Conservation (phyloP, 2,797 vertebrate species). For the Cetoscarus ocellatus region DNA sequence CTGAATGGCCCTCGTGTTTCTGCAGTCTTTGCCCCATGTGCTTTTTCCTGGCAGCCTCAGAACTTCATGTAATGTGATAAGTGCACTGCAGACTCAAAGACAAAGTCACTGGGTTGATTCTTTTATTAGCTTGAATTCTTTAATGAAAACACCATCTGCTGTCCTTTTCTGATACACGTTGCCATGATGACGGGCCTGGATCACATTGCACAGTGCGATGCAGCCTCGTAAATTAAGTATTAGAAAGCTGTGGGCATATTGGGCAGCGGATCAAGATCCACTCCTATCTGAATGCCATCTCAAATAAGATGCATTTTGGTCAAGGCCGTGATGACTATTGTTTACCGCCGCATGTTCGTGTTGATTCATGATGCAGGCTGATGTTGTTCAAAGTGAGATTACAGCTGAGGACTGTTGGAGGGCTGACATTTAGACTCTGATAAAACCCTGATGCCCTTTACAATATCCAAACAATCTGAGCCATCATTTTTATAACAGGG, state of each 20-base stretch:
- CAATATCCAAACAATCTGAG: constrained; percentile 31
- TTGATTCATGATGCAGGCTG: constrained; percentile 34
- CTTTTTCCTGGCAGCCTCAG: constrained; percentile 33
- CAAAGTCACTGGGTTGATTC: constrained; percentile 66
- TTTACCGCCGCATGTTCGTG: constrained; percentile 14
- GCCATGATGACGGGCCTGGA: constrained; percentile 64
- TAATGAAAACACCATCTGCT: constrained; percentile 85
- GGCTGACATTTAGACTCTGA: constrained; percentile 47
- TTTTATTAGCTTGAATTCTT: constrained; percentile 72
- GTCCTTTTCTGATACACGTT: constrained; percentile 52
- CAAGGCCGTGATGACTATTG: constrained; percentile 13
- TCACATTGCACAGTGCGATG: constrained; percentile 63
- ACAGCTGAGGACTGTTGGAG: constrained; percentile 20
- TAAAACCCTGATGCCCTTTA: constrained; percentile 31
- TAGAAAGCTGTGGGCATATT: constrained; percentile 24
- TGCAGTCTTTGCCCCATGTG: constrained; percentile 1
- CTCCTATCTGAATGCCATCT: constrained; percentile 57
- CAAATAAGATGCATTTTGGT: constrained; percentile 44
- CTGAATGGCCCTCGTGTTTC: constrained; percentile 8
- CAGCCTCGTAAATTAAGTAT: constrained; percentile 58
- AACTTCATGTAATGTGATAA: constrained; percentile 72
- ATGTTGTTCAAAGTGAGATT: constrained; percentile 24
- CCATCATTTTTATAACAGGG: constrained; percentile 17
- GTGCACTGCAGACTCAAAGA: constrained; percentile 48
- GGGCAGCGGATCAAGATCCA: constrained; percentile 34